A percentile compares a stretch with the other conserved stretches of the same genome.
phyloP scores from a whole-genome alignment of 2,113 vertebrate species.

The Percina caprodes region DNA sequence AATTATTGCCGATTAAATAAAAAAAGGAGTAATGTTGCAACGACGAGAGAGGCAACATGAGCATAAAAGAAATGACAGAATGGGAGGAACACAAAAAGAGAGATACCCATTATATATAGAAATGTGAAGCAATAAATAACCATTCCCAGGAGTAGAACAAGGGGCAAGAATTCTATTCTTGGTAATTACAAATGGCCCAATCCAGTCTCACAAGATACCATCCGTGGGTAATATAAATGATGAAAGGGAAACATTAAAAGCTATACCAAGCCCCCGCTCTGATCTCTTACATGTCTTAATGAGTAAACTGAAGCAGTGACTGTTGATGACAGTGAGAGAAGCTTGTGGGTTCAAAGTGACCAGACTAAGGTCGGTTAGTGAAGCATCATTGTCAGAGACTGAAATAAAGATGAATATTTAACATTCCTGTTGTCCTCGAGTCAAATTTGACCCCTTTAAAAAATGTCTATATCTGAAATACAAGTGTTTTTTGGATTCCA shows the following conservation, averaged over 20 bases:
- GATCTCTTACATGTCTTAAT: not conserved
- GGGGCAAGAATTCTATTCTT: not conserved
- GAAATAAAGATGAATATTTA: no score
- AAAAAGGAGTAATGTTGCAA: not conserved
- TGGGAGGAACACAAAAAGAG: not conserved
- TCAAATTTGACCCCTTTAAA: no score
- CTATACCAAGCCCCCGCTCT: not conserved
- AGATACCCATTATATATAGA: not conserved
- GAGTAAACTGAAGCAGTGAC: not conserved
- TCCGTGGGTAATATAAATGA: not conserved
- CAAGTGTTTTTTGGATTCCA: no score
- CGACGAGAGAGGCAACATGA: not conserved
- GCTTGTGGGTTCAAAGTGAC: not conserved
- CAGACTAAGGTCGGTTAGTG: not conserved
- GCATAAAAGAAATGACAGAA: not conserved
- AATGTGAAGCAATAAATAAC: not conserved
- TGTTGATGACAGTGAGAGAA: not conserved
- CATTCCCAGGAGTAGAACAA: not conserved
- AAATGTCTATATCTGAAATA: no score
- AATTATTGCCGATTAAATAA: conserved; percentile 30
- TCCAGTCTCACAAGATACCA: not conserved
- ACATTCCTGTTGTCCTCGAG: no score
- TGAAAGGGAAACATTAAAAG: not conserved
- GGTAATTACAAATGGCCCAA: not conserved
- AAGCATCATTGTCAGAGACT: not conserved